Evolutionary conservation across 2,888 invertebrate genomes (phyloP), one percentile per base, ranked within the genome.

Genomic region (Eudasyphora cyanicolor): DNA sequence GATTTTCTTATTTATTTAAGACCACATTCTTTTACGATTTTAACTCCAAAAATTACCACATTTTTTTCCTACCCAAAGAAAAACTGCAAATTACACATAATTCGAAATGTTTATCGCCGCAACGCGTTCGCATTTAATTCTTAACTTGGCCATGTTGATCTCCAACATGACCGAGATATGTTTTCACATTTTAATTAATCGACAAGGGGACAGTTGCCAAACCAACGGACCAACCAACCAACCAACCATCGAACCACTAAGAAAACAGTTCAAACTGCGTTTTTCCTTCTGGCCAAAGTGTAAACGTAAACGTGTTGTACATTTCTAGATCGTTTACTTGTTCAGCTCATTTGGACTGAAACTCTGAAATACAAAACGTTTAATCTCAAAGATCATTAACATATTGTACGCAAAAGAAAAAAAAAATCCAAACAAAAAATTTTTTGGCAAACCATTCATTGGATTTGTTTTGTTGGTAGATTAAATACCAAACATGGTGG

Each of bases 151-250:
- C 21, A 10, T 81, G 71, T 76, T 76, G 76, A 84, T 84, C 81
- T 81, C 14, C 75, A 78, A 76, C 75, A 76, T 78, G 76, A 49
- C 24, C 76, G 51, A 60, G 81, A 81, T 78, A 79, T 81, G 84
- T 84, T 84, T 81, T 79, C 84, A 84, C 84, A 81, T 81, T 81
- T 84, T 84, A 84, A 84, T 84, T 84, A 84, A 78, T 69, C 84
- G 76, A 81, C 78, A 81, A 17, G 78, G 78, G 71, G 76, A 76
- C 78, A 84, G 17, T 27, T 29, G 38, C 12, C n/a, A n/a, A n/a
- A n/a, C n/a, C n/a, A n/a, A n/a, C n/a, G n/a, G n/a, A n/a, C n/a
- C n/a, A n/a, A n/a, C n/a, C n/a, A n/a, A n/a, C n/a, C n/a, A n/a
- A n/a, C n/a, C n/a, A n/a, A n/a, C 38, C 38, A 38, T 8, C 6